These are phyloP conservation scores for Rhopalosiphum padi DNA, from an alignment of 1,140 invertebrate genomes.

Conservation along the genomic window DNA sequence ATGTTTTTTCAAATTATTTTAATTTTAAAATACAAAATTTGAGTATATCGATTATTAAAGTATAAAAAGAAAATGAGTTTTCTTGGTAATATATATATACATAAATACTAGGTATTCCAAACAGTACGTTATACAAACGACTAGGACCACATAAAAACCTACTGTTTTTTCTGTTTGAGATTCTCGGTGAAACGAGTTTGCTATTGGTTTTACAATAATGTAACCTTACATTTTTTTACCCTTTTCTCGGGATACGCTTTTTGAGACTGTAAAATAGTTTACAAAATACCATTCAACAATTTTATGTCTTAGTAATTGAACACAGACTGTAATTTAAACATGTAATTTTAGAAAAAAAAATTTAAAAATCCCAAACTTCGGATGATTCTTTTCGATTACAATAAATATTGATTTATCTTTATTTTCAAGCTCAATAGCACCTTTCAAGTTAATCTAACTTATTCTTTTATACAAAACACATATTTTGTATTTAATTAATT, in stretches of 20 bases:
- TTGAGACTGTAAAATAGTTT: not conserved
- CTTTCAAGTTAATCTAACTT: not conserved
- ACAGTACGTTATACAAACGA: not conserved
- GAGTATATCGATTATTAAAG: not conserved
- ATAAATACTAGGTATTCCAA: not conserved
- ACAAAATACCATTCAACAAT: not conserved
- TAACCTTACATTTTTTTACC: not conserved
- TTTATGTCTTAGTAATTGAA: not conserved
- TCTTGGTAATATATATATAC: not conserved
- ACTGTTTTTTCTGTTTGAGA: not conserved
- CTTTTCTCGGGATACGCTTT: not conserved
- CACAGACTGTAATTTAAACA: not conserved
- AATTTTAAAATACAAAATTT: not conserved
- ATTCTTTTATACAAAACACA: not conserved
- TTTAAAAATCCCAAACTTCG: not conserved
- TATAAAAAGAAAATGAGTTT: not conserved
- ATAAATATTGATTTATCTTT: not conserved
- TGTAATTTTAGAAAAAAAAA: not conserved
- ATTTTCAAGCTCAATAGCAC: not conserved
- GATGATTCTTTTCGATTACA: not conserved
- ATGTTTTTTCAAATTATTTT: not conserved
- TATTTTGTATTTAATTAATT: not conserved
- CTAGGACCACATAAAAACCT: not conserved
- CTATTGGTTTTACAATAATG: slow-evolving; percentile 3
- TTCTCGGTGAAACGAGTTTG: not conserved